Percentiles rank a stretch among this genome's conserved stretches.
Evolutionary conservation across 2,888 invertebrate genomes (phyloP).

Genomic region (Vannuccia rotundouncinata): DNA sequence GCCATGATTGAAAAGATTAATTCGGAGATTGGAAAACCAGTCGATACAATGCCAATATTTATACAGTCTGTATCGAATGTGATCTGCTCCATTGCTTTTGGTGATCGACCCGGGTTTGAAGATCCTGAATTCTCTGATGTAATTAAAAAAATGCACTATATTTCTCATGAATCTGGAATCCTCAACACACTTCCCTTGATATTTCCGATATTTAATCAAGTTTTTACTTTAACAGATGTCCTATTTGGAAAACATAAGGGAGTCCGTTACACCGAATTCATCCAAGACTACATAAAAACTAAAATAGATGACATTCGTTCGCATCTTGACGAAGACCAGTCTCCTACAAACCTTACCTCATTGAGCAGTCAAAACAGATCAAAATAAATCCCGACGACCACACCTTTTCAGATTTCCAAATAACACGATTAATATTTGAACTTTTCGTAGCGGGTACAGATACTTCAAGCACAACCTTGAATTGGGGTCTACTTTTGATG

Average conservation of each 20-base stretch:
- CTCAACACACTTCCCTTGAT: background rate
- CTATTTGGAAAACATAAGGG: background rate
- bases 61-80: background rate
- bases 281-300: background rate
- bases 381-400: background rate
- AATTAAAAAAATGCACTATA: constrained; percentile 42
- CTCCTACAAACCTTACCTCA: constrained; percentile 44
- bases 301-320: constrained; percentile 18
- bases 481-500: constrained; percentile 73
- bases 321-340: background rate
- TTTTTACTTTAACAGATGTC: background rate
- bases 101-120: constrained; percentile 41
- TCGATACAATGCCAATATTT: background rate
- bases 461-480: constrained; percentile 73
- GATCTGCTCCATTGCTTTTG: constrained; percentile 13
- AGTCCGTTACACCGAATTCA: background rate
- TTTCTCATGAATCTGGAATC: background rate
- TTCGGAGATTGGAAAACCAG: background rate
- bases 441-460: constrained; percentile 58
- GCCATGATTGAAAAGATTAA: background rate
- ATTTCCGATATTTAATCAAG: background rate
- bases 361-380: constrained; percentile 32
- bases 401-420: constrained; percentile 22
- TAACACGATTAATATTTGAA: constrained; percentile 40
- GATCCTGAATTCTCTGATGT: constrained; percentile 43